Evolutionary conservation across 2,888 invertebrate species (phyloP), one percentile per base, ranked within the genome.

Genomic region (Dasysyrphus tricinctus): DNA sequence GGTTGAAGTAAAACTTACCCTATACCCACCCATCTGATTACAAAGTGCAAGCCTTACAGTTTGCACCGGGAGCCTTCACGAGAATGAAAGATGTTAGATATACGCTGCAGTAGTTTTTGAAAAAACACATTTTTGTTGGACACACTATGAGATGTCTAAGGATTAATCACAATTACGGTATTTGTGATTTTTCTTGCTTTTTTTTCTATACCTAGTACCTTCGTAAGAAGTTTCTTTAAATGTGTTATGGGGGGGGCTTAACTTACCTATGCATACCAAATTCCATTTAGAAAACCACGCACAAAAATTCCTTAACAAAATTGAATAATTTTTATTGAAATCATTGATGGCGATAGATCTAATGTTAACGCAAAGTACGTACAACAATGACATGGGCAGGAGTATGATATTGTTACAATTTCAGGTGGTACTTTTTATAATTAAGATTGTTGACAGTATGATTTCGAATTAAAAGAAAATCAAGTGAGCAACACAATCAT

Each of bases 271-370:
- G 12, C 59, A 37, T 5, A 5, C 19, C 19, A 11, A 12, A 1
- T 34, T 59, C 12, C 14, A 65, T 14, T 32, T 19, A 11, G 34
- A 49, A 16, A 61, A 42, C 14, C 3, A 73, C 73, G 73, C 67
- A 74, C n/a, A n/a, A n/a, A n/a, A n/a, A n/a, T n/a, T n/a, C n/a
- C 37, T 90, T 91, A 91, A 91, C 90, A 91, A 91, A 91, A 91
- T 90, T 90, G 90, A 90, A 91, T 90, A 90, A 91, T 91, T 91
- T 91, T 90, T 88, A 90, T 90, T 91, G 90, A 91, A 90, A 90
- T 89, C 90, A 90, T 89, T n/a, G n/a, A n/a, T 90, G 90, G 88
- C 90, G 90, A 91, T 91, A 91, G 91, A 91, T 91, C 90, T 90
- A n/a, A n/a, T n/a, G n/a, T n/a, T n/a, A n/a, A n/a, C n/a, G n/a